Base-by-base conservation (phyloP, 2,797 vertebrate species). In the Sparus aurata region DNA sequence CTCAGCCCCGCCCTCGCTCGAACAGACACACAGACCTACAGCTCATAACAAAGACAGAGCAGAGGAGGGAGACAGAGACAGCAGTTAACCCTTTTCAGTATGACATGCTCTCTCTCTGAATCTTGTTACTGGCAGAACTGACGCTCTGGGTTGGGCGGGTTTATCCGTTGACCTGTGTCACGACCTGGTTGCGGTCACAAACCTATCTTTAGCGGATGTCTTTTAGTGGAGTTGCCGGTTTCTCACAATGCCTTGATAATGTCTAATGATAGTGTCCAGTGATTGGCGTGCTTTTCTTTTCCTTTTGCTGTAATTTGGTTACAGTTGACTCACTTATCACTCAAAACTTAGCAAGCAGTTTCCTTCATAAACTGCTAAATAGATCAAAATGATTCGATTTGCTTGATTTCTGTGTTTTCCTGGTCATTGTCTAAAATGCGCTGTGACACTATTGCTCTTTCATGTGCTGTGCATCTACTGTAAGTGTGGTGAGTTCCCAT, bases 341-440 rank as follows among this genome's bases (percentile, higher is more conserved):
- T 72, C 50, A 20, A 60, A 71, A 47, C 41, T 49, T 67, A n/a
- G 15, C 18, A 20, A 18, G 45, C 12, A 1, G 45, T 58, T 66
- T 73, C 30, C 27, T 45, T 60, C 34, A 46, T 73, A 20, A 68
- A 54, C 34, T 38, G 34, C 34, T 9, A 10, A 38, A 38, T 38
- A 38, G 38, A 38, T 11, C 41, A 52, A 73, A 64, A 67, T 9
- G 9, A 38, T 38, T 9, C 38, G 7, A 38, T 38, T 58, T 18
- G 15, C 55, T 38, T 30, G 13, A 66, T 76, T 52, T 57, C 30
- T 71, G 50, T 50, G 43, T 47, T 63, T 22, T 69, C 27, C 30
- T 77, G 43, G 18, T 61, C 61, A 34, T 38, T 69, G n/a, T 54
- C 50, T 59, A 45, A 49, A 67, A 69, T 18, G 15, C 30, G 17